Evolutionary conservation across 1,140 invertebrate species (phyloP), one percentile per base, ranked within the genome.

Genomic region (Battus philenor): DNA sequence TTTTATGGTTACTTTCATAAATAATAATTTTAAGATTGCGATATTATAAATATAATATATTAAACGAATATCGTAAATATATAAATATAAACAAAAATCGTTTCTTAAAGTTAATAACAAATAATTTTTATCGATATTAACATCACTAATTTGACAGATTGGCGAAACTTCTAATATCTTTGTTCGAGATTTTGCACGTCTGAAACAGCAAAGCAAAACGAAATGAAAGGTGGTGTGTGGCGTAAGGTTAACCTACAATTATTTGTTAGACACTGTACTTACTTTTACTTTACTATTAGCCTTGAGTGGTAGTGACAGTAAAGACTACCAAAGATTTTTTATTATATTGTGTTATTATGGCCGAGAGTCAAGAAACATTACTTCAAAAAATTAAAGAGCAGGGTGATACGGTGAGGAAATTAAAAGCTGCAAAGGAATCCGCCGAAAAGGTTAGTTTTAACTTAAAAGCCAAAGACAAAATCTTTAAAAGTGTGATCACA

Each of bases 371-470:
- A 51, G 87, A 89, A 65, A 75, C 79, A 54, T 73, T 92, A 59
- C 73, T 89, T 59, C 89, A 91, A 70, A 86, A 90, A 86, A 94
- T 96, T 51, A 93, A 94, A 86, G 79, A 89, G 59, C 94, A 96
- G 86, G 91, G 93, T 47, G 93, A 95, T 78, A 61, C 94, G 52
- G 94, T 96, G 5, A 86, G 94, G 70, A 91, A 93, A 85, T 83
- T 96, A 45, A 96, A 96, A 87, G 86, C 90, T 52, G 88, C 91
- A 7, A 95, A 95, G 80, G 93, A 93, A 71, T 89, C 90, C 18
- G 90, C 87, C 76, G 88, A 89, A 54, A 90, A 90, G 90, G 92
- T 93, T 80, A 86, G 65, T 80, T 51, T 71, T 33, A 24, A 34
- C 44, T 10, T 27, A 27, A 26, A 17, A 20, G 16, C n/a, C n/a